phyloP scores from a whole-genome alignment of 2,888 invertebrate species.

The Rhabditoides inermis region DNA sequence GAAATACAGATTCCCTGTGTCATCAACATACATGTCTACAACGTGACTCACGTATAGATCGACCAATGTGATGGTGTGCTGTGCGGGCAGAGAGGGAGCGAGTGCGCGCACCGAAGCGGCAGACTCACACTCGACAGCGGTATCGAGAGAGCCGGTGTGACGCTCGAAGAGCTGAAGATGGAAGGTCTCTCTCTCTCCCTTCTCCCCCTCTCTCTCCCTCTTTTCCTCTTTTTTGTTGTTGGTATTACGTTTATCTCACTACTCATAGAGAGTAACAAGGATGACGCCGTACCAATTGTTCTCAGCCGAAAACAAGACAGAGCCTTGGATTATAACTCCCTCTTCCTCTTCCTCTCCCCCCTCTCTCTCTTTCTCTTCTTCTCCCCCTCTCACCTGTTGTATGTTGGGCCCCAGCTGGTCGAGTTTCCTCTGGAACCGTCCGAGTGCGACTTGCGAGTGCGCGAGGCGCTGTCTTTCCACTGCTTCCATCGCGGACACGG shows the following conservation, averaged over 20 bases:
- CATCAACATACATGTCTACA: too few species aligned
- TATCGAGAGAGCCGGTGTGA: slow-evolving; percentile 26
- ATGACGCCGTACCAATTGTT: too few species aligned
- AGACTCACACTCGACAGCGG: slow-evolving; percentile 25
- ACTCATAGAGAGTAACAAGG: too few species aligned
- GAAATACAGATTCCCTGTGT: too few species aligned
- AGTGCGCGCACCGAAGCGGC: slow-evolving; percentile 27
- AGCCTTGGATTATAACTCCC: too few species aligned
- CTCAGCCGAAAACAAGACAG: too few species aligned
- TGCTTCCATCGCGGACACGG: slow-evolving; percentile 33
- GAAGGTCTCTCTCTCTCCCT: too few species aligned
- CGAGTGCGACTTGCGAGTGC: slow-evolving; percentile 36
- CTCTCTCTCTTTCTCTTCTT: neutral
- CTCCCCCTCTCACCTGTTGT: slow-evolving; percentile 16
- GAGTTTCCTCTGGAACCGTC: slow-evolving; percentile 35
- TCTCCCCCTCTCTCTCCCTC: neutral
- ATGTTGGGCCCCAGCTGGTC: slow-evolving; percentile 34
- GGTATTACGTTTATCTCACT: too few species aligned
- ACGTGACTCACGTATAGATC: slow-evolving; percentile 26
- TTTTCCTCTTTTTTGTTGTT: slow-evolving; percentile 19
- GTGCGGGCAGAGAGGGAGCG: slow-evolving; percentile 30
- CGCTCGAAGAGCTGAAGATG: slow-evolving; percentile 35
- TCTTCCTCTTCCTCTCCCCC: too few species aligned
- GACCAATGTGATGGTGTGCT: slow-evolving; percentile 18
- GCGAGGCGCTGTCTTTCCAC: slow-evolving; percentile 38